A percentile compares a stretch with the other conserved stretches of the same genome.
These are phyloP conservation scores for Ciconia boyciana DNA, from an alignment of 2,113 vertebrate genomes.

Conservation along the genomic window DNA sequence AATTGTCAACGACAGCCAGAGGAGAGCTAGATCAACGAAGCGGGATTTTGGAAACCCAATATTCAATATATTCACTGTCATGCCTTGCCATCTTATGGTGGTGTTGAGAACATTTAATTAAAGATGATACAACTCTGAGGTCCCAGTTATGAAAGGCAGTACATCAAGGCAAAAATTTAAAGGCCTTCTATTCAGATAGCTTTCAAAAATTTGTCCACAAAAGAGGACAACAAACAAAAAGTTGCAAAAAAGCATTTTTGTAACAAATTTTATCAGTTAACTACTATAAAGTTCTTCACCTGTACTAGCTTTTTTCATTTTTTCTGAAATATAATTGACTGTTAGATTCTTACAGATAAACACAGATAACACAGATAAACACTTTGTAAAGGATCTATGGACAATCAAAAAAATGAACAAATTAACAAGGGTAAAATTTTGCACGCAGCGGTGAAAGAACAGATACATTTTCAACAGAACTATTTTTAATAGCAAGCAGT, in stretches of 20 bases:
- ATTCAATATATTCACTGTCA: neutral
- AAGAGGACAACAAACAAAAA: neutral
- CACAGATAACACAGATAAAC: neutral
- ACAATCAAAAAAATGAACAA: neutral
- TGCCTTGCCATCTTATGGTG: neutral
- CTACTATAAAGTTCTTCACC: neutral
- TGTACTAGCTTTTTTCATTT: neutral
- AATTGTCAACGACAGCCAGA: neutral
- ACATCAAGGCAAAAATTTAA: neutral
- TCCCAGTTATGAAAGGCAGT: neutral
- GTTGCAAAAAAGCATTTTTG: neutral
- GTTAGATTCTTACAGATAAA: neutral
- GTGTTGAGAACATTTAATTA: constrained; percentile 10
- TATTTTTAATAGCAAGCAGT: neutral
- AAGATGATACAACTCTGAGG: neutral
- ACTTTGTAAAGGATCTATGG: neutral
- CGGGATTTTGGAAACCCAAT: neutral
- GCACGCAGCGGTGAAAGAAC: neutral
- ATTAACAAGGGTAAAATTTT: neutral
- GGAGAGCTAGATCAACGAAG: neutral
- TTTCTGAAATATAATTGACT: neutral
- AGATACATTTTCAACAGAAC: neutral
- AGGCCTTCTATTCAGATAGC: neutral
- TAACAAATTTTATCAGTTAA: neutral
- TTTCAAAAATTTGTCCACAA: neutral